These are phyloP conservation scores for Athene cunicularia DNA, from an alignment of 2,113 vertebrate species.

Conservation along the genomic window DNA sequence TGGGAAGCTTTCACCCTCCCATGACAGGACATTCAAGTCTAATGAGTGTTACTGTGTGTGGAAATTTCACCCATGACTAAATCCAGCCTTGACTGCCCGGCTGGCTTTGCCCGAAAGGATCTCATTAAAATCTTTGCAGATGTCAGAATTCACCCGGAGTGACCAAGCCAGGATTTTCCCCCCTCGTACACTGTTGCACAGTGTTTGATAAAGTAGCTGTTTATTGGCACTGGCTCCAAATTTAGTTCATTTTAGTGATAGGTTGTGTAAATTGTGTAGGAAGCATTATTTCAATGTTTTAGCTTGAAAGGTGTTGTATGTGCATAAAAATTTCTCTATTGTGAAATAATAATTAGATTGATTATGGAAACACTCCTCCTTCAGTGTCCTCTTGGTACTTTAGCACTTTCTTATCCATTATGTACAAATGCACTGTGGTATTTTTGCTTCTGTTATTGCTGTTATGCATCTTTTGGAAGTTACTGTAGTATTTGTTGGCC, in stretches of 20 bases:
- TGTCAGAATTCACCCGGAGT: background rate
- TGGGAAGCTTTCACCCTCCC: background rate
- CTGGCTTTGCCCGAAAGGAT: background rate
- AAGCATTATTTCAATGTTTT: background rate
- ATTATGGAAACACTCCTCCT: background rate
- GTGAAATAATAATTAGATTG: background rate
- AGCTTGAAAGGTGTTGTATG: background rate
- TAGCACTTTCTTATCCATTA: background rate
- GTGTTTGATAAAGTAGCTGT: background rate
- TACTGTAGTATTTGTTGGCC: background rate
- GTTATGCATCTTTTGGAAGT: background rate
- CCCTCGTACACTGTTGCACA: background rate
- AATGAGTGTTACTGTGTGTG: background rate
- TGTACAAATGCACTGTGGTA: background rate
- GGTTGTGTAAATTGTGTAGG: background rate
- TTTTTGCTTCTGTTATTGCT: background rate
- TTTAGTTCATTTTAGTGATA: background rate
- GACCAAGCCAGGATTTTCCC: constrained; percentile 8
- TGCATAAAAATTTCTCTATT: background rate
- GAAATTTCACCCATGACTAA: constrained; percentile 48
- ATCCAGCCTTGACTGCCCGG: background rate
- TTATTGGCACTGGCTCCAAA: background rate
- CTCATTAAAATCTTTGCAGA: constrained; percentile 11
- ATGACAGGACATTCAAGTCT: background rate
- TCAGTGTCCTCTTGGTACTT: background rate